Conservation (phyloP, 2,113 vertebrate species). For the Heteronetta atricapilla region DNA sequence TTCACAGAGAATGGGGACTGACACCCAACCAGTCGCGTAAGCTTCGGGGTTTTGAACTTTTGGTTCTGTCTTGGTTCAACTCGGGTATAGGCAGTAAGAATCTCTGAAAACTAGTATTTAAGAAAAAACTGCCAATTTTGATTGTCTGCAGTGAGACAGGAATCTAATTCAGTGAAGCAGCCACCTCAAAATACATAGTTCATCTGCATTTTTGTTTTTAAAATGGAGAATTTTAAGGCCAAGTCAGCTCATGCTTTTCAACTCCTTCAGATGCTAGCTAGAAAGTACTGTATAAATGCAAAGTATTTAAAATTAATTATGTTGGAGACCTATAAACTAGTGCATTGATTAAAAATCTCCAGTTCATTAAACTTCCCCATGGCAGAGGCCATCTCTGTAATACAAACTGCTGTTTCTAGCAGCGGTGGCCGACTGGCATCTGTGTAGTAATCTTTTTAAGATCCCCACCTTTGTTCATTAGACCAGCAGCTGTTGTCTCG, state of each 20-base stretch:
- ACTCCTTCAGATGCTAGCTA: neutral
- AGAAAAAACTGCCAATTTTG: neutral
- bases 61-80: neutral
- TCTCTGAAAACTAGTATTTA: neutral
- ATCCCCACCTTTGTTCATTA: slow-evolving; percentile 18
- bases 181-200: neutral
- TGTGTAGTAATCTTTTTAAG: neutral
- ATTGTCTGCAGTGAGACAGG: neutral
- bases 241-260: neutral
- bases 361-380: slow-evolving; percentile 26
- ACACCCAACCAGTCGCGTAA: neutral
- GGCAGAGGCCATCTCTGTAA: neutral
- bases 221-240: neutral
- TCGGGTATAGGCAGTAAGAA: neutral
- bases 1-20: neutral
- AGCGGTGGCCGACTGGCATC: neutral
- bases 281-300: neutral
- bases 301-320: slow-evolving; percentile 36
- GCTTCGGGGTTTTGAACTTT: neutral
- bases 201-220: neutral
- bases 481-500: neutral
- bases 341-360: slow-evolving; percentile 58
- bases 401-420: neutral
- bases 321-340: slow-evolving; percentile 17
- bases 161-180: neutral